Percentiles rank a stretch among this genome's conserved stretches.
Conservation (phyloP, 2,113 vertebrate genomes). For the Salminus brasiliensis region DNA sequence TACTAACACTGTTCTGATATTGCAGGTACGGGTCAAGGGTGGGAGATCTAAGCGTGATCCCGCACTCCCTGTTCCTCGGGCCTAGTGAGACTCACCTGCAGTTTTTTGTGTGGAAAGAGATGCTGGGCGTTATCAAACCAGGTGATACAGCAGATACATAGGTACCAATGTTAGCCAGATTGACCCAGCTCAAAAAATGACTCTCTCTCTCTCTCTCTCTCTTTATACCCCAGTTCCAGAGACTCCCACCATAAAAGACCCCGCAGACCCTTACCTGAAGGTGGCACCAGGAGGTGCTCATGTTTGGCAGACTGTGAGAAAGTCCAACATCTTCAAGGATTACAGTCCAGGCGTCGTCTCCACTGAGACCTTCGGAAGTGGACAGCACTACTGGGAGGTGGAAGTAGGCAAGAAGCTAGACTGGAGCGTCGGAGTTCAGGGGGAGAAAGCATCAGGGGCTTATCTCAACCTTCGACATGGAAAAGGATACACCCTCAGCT, state of each 20-base stretch:
- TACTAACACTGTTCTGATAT: neutral
- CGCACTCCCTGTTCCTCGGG: slow-evolving; percentile 45
- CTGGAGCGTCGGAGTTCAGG: slow-evolving; percentile 56
- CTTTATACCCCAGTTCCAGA: slow-evolving; percentile 26
- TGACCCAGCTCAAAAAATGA: no score
- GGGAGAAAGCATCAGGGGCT: neutral
- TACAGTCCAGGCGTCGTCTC: slow-evolving; percentile 24
- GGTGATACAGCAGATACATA: slow-evolving; percentile 22
- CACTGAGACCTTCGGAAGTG: slow-evolving; percentile 33
- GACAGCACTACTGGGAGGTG: slow-evolving; percentile 61
- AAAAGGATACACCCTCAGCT: neutral
- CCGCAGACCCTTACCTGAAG: slow-evolving; percentile 40
- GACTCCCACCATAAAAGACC: slow-evolving; percentile 10
- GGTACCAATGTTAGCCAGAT: no score
- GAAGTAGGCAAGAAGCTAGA: slow-evolving; percentile 50
- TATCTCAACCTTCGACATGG: slow-evolving; percentile 34
- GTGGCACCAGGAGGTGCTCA: slow-evolving; percentile 39
- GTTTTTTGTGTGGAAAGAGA: slow-evolving; percentile 69
- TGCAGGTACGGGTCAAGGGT: slow-evolving; percentile 38
- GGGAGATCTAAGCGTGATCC: slow-evolving; percentile 34
- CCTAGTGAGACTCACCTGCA: slow-evolving; percentile 64
- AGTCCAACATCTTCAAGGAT: neutral
- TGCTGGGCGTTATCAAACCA: slow-evolving; percentile 62
- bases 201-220: no score
- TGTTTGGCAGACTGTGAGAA: slow-evolving; percentile 4